Base-by-base conservation (phyloP, 2,888 invertebrate species). In the Agrilus mali region DNA sequence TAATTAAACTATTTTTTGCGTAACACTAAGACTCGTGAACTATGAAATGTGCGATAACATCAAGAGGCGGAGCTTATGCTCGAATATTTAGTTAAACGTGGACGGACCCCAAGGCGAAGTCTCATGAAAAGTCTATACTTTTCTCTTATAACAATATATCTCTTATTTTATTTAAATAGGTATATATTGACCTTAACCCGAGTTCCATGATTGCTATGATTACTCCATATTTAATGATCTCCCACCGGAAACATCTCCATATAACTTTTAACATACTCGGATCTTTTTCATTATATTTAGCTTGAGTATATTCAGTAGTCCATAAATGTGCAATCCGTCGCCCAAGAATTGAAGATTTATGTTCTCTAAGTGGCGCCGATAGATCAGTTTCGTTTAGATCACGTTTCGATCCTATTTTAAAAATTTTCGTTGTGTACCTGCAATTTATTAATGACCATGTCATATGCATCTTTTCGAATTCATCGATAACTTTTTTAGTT, bases 361-460 rank as follows among this genome's bases (percentile, higher is more conserved):
- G 85, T 48, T 71, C 69, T 41, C 74, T 70, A 7, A 78, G 66
- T 0, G 82, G 80, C 56, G 78, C 73, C 22, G 81, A 77, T 17
- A 87, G 67, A 63, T 87, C 86, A 31, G 49, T 51, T 49, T 61
- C 64, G 17, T 54, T 51, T 36, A 66, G 51, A 33, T 63, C 61
- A 10, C 55, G 47, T 49, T 55, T 54, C 34, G 50, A 51, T 6
- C 64, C 65, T 36, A 55, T 47, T 38, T 51, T 46, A 44, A 65
- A 66, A 20, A 60, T 54, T 45, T 55, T 53, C 8, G 58, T 42
- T 3, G 63, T 54, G 45, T 62, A 64, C 56, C 60, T 55, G 34
- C 14, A 48, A 33, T 50, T n/a, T n/a, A n/a, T n/a, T 5, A 20
- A 20, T 20, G 20, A 3, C 5, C 20, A 1, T 20, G 7, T 20